A percentile compares a stretch with the other conserved stretches of the same genome.
These are phyloP conservation scores for Pheosia gnoma DNA, from an alignment of 2,888 invertebrate species.

Conservation along the genomic window DNA sequence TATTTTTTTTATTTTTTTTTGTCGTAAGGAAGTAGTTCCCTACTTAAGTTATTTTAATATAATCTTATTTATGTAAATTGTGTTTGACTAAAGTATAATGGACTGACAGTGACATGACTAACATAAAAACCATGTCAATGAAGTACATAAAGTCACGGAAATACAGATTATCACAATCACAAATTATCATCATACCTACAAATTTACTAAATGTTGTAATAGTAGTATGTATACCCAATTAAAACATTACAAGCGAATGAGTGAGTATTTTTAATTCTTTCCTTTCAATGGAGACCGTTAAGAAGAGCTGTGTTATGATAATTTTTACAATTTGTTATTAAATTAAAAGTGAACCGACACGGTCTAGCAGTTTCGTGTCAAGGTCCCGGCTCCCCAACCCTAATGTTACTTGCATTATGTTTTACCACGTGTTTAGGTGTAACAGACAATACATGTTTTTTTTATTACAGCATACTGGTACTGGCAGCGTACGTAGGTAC, in stretches of 20 bases:
- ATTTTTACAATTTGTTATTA: slow-evolving; percentile 49
- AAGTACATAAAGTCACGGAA: too few relatives aligned
- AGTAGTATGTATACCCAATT: not conserved
- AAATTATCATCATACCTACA: too few relatives aligned
- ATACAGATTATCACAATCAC: too few relatives aligned
- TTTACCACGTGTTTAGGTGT: slow-evolving; percentile 28
- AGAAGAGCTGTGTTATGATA: slow-evolving; percentile 37
- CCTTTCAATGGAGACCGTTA: slow-evolving; percentile 30
- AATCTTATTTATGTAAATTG: too few relatives aligned
- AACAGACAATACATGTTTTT: slow-evolving; percentile 15
- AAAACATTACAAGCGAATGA: not conserved
- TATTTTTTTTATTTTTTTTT: too few relatives aligned
- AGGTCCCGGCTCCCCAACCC: slow-evolving; percentile 61
- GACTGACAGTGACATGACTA: too few relatives aligned
- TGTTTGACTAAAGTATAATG: too few relatives aligned
- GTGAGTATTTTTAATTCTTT: slow-evolving; percentile 2
- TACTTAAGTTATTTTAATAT: too few relatives aligned
- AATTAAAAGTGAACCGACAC: slow-evolving; percentile 56
- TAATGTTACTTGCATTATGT: slow-evolving; percentile 25
- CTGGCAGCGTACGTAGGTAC: not conserved
- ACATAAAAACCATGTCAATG: too few relatives aligned
- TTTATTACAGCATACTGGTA: not conserved
- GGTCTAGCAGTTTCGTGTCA: slow-evolving; percentile 69
- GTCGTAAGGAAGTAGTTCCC: too few relatives aligned
- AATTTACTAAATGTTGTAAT: too few relatives aligned